Conservation (phyloP, 2,797 vertebrate species). For the Catharus ustulatus region DNA sequence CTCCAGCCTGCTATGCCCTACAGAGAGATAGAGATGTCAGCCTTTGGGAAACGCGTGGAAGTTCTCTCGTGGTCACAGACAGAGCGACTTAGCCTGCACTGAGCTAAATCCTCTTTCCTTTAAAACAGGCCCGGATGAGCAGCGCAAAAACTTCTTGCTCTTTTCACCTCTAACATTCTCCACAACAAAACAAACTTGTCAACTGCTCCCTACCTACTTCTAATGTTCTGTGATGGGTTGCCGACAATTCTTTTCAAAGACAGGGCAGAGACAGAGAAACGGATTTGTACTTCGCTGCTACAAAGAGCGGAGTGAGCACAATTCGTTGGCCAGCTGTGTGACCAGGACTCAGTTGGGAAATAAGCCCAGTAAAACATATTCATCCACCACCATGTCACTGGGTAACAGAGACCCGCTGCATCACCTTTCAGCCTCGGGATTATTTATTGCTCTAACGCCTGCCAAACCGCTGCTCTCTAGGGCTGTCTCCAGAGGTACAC, state of each 20-base stretch:
- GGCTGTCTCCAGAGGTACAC: background rate
- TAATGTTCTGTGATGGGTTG: background rate
- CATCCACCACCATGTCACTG: background rate
- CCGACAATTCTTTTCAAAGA: background rate
- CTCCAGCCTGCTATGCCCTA: background rate
- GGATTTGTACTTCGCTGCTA: background rate
- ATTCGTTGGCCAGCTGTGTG: background rate
- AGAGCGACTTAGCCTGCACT: background rate
- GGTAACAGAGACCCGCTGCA: background rate
- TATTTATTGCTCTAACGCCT: background rate
- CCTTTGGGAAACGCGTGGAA: background rate
- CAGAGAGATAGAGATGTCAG: background rate
- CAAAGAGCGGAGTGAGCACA: background rate
- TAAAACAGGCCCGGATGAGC: background rate
- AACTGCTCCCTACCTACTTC: background rate
- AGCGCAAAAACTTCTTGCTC: background rate
- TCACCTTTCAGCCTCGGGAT: background rate
- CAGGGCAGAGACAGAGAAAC: background rate
- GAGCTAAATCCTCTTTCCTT: background rate
- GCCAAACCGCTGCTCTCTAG: constrained; percentile 31
- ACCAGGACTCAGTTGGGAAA: background rate
- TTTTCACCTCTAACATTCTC: background rate
- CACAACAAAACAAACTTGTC: background rate
- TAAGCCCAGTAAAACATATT: background rate
- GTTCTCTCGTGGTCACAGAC: background rate